A percentile compares a stretch with the other conserved stretches of the same genome.
phyloP scores from a whole-genome alignment of 2,113 vertebrate species.

The Pyrgilauda ruficollis region DNA sequence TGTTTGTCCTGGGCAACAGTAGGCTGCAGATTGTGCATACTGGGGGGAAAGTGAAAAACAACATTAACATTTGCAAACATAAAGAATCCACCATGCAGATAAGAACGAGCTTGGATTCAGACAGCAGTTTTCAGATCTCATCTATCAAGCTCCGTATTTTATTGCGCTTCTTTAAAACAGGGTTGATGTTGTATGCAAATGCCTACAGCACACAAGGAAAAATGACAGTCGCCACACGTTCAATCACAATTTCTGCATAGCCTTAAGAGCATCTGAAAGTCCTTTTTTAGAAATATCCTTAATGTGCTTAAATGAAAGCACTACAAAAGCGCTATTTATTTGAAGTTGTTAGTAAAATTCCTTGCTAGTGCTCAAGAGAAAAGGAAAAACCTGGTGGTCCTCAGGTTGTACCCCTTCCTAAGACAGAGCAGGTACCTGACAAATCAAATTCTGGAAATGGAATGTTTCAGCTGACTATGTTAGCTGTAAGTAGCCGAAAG shows the following conservation, averaged over 20 bases:
- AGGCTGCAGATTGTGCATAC: constrained; percentile 86
- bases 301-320: neutral
- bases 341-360: neutral
- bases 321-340: neutral
- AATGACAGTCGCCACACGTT: neutral
- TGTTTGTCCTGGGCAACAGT: constrained; percentile 76
- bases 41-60: constrained; percentile 58
- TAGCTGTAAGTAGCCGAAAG: neutral
- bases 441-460: neutral
- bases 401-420: neutral
- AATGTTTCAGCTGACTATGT: neutral
- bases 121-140: neutral
- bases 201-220: neutral
- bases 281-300: neutral
- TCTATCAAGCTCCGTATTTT: neutral
- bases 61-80: constrained; percentile 33
- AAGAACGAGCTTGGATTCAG: neutral
- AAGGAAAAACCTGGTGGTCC: neutral
- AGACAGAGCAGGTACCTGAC: neutral
- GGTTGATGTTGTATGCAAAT: neutral
- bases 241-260: neutral
- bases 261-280: neutral
- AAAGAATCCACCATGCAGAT: neutral
- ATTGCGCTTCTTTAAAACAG: neutral
- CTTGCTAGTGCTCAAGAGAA: neutral